Percentiles rank a stretch among this genome's conserved stretches.
Conservation (phyloP, 2,113 vertebrate species). For the Anas platyrhynchos region DNA sequence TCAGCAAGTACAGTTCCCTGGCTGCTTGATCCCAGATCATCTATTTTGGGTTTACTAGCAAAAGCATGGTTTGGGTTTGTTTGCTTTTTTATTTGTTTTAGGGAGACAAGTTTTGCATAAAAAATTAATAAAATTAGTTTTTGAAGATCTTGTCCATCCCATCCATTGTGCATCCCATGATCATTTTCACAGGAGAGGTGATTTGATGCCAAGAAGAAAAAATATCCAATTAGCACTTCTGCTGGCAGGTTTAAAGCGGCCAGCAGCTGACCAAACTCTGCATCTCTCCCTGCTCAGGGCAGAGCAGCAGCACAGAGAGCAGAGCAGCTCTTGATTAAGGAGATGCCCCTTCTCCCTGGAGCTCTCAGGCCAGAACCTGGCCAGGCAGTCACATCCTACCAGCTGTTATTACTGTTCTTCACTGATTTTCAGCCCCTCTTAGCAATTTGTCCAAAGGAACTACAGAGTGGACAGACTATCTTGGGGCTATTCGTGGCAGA, state of each 20-base stretch:
- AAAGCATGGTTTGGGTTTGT: not conserved
- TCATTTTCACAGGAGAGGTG: not conserved
- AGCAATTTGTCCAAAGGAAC: not conserved
- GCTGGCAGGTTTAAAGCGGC: not conserved
- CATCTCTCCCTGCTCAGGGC: rapidly evolving
- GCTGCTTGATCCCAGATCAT: not conserved
- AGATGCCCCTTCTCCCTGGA: not conserved
- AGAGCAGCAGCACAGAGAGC: not conserved
- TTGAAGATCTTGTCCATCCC: not conserved
- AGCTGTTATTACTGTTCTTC: not conserved
- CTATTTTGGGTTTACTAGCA: not conserved
- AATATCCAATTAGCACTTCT: not conserved
- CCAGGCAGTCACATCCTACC: not conserved
- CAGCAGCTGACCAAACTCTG: not conserved
- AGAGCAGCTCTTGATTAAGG: not conserved
- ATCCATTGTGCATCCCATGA: not conserved
- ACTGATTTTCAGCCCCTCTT: not conserved
- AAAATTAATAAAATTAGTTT: not conserved
- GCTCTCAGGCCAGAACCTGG: not conserved
- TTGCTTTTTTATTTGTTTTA: not conserved
- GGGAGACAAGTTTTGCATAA: not conserved
- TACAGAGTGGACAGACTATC: not conserved
- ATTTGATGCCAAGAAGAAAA: not conserved
- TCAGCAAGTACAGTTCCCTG: not conserved
- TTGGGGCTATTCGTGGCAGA: not conserved